phyloP scores from a whole-genome alignment of 2,113 vertebrate species.

The Hydrochoerus hydrochaeris region DNA sequence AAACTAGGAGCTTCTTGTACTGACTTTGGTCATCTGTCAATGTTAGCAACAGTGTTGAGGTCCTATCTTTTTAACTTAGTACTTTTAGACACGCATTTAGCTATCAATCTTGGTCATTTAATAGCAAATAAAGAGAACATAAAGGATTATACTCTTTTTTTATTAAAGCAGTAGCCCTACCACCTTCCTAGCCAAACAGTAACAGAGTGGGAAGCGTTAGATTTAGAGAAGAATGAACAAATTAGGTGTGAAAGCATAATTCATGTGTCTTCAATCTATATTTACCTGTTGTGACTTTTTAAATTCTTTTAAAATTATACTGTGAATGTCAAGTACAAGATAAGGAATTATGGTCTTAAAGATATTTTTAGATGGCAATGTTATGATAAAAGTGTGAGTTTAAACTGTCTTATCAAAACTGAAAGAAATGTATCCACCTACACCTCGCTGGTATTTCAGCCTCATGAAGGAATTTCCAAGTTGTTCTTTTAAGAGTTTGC shows the following conservation, averaged over 20 bases:
- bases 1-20: not conserved
- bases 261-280: constrained; percentile 9
- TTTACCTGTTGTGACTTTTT: constrained; percentile 58
- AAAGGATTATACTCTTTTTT: constrained; percentile 40
- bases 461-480: constrained; percentile 63
- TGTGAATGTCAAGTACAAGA: constrained; percentile 68
- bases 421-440: constrained; percentile 57
- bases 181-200: not conserved
- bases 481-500: constrained; percentile 18
- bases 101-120: constrained; percentile 32
- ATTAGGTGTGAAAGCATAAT: not conserved
- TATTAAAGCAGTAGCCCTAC: not conserved
- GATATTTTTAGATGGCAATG: constrained; percentile 69
- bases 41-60: not conserved
- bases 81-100: constrained; percentile 20
- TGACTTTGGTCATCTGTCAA: not conserved
- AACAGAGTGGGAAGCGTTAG: not conserved
- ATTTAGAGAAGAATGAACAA: constrained; percentile 39
- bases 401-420: constrained; percentile 68
- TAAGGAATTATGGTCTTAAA: constrained; percentile 60
- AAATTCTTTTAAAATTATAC: constrained; percentile 67
- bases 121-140: not conserved
- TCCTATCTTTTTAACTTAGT: not conserved
- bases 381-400: constrained; percentile 45
- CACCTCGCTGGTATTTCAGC: constrained; percentile 63